Conservation (phyloP, 2,797 vertebrate genomes). For the Falco berigora region DNA sequence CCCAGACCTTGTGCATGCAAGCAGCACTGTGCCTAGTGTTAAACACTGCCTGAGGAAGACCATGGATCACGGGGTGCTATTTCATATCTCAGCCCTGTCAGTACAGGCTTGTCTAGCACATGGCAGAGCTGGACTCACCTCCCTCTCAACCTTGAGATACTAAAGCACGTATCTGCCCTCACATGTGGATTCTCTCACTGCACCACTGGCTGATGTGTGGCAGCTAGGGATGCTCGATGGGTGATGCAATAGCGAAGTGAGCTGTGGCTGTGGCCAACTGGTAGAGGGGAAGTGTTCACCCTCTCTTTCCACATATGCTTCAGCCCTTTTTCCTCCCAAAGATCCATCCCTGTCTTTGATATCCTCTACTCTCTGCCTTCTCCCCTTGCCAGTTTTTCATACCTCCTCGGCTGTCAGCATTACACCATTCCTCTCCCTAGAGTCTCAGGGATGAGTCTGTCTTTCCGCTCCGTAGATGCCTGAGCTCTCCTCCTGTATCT, state of each 20-base stretch:
- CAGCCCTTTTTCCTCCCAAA: background rate
- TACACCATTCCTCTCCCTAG: background rate
- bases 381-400: background rate
- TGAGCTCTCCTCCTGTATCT: background rate
- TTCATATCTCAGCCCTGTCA: background rate
- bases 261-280: background rate
- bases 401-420: background rate
- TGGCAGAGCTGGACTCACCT: background rate
- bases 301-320: background rate
- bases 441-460: background rate
- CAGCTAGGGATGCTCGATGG: background rate
- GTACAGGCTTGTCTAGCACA: background rate
- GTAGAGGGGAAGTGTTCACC: background rate
- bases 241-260: rapidly evolving
- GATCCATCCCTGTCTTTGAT: background rate
- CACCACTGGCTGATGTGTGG: background rate
- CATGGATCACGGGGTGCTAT: background rate
- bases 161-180: background rate
- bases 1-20: background rate
- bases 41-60: background rate
- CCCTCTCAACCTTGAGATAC: background rate
- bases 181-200: background rate
- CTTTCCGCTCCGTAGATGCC: background rate
- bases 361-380: background rate
- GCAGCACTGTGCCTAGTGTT: background rate